Base-by-base conservation (phyloP, 2,888 invertebrate genomes). In the Apamea anceps region DNA sequence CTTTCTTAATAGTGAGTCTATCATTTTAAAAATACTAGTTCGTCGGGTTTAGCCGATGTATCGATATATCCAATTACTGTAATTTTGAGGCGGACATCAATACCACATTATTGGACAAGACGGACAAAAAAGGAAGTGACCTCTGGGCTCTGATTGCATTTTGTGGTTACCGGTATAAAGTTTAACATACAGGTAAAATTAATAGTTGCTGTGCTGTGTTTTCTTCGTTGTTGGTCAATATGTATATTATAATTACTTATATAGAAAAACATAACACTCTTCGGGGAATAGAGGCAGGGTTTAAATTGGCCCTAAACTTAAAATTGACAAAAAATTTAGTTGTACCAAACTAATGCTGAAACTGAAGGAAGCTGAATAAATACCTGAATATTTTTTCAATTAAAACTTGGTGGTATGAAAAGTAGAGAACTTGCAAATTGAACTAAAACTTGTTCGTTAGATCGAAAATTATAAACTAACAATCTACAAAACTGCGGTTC, bases 11-110 rank as follows among this genome's bases (percentile, higher is more conserved):
- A 32, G 21, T 21, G 13, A 63, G 68, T 72, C 45, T 75, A 81
- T 75, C 74, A 84, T 84, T 77, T 72, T 15, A 75, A 68, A 54
- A 74, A 75, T 68, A 75, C 68, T 75, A 85, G 78, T 75, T 75
- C 15, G 57, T 77, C 37, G n/a, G 21, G 72, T 68, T 72, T 60
- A 28, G 21, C 63, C 51, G 42, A 75, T 72, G 71, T 63, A 28
- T 75, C 81, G 67, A 62, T 75, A 32, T 62, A 72, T 72, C 28
- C 21, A 45, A 77, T 81, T 57, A 75, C 78, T 57, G 68, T 68
- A 65, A 81, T 84, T 84, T 85, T 21, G 71, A 48, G 37, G 51
- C 72, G 28, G 57, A 51, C 77, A 66, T 84, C 15, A 57, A 84
- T 63, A 72, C 63, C 51, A 42, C 68, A 57, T 70, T 75, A 76